Base-by-base conservation (phyloP, 2,888 invertebrate species). In the Nipponacmea schrenckii region DNA sequence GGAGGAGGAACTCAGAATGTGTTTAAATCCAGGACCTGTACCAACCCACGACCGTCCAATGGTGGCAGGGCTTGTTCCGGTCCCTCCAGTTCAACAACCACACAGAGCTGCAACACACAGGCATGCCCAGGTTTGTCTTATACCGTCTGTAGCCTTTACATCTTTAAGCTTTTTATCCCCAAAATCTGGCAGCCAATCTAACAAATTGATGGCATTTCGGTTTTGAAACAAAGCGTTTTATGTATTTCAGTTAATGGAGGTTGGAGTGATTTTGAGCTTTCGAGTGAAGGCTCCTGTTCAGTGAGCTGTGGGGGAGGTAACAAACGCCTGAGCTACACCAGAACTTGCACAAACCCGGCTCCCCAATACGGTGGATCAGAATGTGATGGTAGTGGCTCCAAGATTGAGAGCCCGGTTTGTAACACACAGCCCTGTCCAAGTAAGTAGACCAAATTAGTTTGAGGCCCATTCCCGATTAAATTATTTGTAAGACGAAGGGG, bases 361-460 rank as follows among this genome's bases (percentile, higher is more conserved):
- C 56, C 56, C 0, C 20, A 10, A 20, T 56, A 56, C 10, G 56
- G 56, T 24, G 56, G 56, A 20, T 20, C 12, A 2, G 0, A 10
- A 20, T 24, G 56, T 56, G 20, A 1, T 4, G 56, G 56, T 56
- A 56, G 20, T 56, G 20, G 2, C 0, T 2, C 5, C 8, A 24
- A 20, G 14, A 14, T 24, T 24, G 24, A 20, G 12, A 24, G 10
- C 10, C 24, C 20, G 2, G 56, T 62, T 1, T 73, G 73, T 50
- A 73, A 70, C 70, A 62, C 70, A 1, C 70, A 68, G 2, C 48
- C 45, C 20, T 56, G 56, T 56, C 56, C 56, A 24, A 10, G 39
- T 39, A 39, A 65, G 68, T 24, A 1, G 8, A 8, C 10, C n/a
- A n/a, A n/a, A n/a, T n/a, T n/a, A n/a, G n/a, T n/a, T n/a, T n/a